Evolutionary conservation across 2,888 invertebrate species (phyloP), one percentile per base, ranked within the genome.

Genomic region (Himalopsyche kuldschensis): DNA sequence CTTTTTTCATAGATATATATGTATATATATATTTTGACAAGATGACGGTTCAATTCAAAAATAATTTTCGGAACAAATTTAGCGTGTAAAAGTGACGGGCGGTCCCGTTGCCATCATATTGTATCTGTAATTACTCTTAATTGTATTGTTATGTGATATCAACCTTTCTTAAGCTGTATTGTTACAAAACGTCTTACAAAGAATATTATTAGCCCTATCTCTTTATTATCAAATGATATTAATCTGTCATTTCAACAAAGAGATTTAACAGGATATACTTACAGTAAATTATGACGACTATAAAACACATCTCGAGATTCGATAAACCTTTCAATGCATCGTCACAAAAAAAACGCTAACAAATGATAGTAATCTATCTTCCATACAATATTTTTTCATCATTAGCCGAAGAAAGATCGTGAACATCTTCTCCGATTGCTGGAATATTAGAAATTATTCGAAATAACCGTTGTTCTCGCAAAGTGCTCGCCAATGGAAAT

Each of bases 241-340:
- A 41, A 85, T 83, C 82, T 83, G 78, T 85, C 83, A 82, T 75
- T 75, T 55, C 77, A 79, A 85, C 85, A 85, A 83, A 77, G 75
- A 79, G 80, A 41, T 82, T 75, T 27, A 81, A 47, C 78, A 24
- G 63, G 77, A 63, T 81, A 80, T 76, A 41, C 35, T 63, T 63
- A 76, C 79, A 79, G 55, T 82, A 79, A 81, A 84, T 77, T 79
- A 85, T 80, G 78, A 80, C 82, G 78, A 80, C 82, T 78, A 85
- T 84, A 85, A 85, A 84, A 75, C 78, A 85, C 83, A 85, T 82
- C 85, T 83, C 47, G 35, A 83, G 84, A 80, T 85, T 85, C 82
- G 85, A 85, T 85, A 85, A 84, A 85, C 83, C 82, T 84, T 82
- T 84, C 83, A 84, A 77, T 78, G 81, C 76, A n/a, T 69, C 69